Evolutionary conservation across 2,888 invertebrate genomes (phyloP), one percentile per base, ranked within the genome.

Genomic region (Chymomyza fuscimana): DNA sequence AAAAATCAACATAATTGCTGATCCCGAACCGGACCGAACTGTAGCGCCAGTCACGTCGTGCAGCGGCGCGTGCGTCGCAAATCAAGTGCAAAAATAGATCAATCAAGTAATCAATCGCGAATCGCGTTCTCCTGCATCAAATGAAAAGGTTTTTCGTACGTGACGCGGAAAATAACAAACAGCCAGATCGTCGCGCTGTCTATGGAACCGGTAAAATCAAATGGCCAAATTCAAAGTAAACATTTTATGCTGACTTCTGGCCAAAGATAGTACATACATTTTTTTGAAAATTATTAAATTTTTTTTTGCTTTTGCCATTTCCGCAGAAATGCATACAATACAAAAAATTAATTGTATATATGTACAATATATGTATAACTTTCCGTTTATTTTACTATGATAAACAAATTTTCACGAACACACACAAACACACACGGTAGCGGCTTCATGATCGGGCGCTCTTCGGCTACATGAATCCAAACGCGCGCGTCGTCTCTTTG

Each of bases 11-110:
- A 88, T 85, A 85, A 85, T 85, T 85, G 87, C 71, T 10, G 51
- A 73, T 74, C 74, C 40, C 40, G 40, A 46, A 46, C 25, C 25
- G 36, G 62, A 68, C 63, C 65, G 64, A 64, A 63, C 72, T 72
- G 79, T 65, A 84, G 88, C 87, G 88, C 83, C 82, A 84, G 85
- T 88, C 85, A 85, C 88, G 85, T 88, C 81, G 78, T 70, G 69
- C 52, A 54, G 56, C 56, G 69, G 86, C 89, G 89, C 86, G 89
- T 86, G 86, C 89, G 89, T 86, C 88, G 88, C 89, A 89, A 86
- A 89, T 86, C 89, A 86, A 89, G 88, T 86, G 88, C 88, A 86
- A 88, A 87, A 85, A 85, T 88, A 89, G 89, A 87, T 87, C 88
- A 89, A 86, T 86, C 89, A 89, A 87, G 86, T 86, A 89, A 89